Conservation (phyloP, 2,888 invertebrate species). For the Dynastes hyllus region DNA sequence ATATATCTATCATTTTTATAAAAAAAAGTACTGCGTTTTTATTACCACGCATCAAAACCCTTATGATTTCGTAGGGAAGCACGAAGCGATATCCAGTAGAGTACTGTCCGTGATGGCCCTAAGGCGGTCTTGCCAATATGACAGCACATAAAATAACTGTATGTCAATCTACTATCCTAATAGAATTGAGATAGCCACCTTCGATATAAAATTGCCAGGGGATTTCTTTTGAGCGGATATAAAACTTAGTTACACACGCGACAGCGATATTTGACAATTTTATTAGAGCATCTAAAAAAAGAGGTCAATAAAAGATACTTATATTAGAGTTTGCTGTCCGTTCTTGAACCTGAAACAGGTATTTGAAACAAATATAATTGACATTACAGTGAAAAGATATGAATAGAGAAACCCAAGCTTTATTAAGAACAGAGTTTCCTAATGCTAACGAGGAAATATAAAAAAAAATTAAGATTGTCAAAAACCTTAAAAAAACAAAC, state of each 20-base stretch:
- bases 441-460: no score
- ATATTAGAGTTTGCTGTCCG: background rate
- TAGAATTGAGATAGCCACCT: constrained; percentile 69
- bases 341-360: background rate
- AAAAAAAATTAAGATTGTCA: no score
- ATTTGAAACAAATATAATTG: no score
- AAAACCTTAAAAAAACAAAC: no score
- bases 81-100: constrained; percentile 22
- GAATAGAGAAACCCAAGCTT: no score
- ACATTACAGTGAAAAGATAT: no score
- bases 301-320: background rate
- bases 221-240: constrained; percentile 58
- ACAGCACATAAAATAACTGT: constrained; percentile 71
- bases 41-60: constrained; percentile 28
- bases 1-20: constrained; percentile 54
- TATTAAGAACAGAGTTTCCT: no score
- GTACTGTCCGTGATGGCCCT: constrained; percentile 54
- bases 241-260: constrained; percentile 58
- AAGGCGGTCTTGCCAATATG: constrained; percentile 69
- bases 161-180: constrained; percentile 68
- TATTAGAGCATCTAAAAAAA: constrained; percentile 53
- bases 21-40: constrained; percentile 47
- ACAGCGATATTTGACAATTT: constrained; percentile 56
- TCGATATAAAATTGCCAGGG: constrained; percentile 65
- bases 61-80: constrained; percentile 24